A percentile compares a stretch with the other conserved stretches of the same genome.
phyloP scores from a whole-genome alignment of 2,797 vertebrate genomes.

The Potorous gilbertii region DNA sequence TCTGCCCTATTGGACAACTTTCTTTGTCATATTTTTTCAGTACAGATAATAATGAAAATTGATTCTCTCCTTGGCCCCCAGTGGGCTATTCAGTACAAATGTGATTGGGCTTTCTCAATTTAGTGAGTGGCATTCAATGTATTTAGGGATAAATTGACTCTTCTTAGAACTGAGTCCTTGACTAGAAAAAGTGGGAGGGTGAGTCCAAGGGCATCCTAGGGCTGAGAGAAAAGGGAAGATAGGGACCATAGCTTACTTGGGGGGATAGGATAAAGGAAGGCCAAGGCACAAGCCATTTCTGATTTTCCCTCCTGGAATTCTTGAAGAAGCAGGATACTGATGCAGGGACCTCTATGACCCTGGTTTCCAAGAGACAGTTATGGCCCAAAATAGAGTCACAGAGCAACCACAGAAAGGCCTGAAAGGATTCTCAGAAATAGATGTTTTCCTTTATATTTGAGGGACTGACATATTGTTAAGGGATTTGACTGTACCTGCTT shows the following conservation, averaged over 20 bases:
- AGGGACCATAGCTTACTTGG: not conserved
- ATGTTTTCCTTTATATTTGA: not conserved
- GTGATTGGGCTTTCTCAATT: constrained; percentile 48
- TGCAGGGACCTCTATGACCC: not conserved
- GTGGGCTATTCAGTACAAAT: constrained; percentile 51
- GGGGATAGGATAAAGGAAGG: not conserved
- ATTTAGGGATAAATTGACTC: constrained; percentile 31
- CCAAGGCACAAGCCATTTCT: not conserved
- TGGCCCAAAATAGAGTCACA: not conserved
- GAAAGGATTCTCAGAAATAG: not conserved
- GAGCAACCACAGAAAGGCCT: not conserved
- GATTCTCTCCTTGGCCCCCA: constrained; percentile 68
- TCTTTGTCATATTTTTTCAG: constrained; percentile 73
- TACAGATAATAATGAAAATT: constrained; percentile 73
- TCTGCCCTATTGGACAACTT: constrained; percentile 39
- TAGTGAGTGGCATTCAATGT: constrained; percentile 12
- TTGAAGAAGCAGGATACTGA: not conserved
- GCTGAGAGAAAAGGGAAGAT: not conserved
- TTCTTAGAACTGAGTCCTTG: constrained; percentile 47
- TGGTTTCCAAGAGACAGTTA: not conserved
- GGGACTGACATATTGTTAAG: not conserved
- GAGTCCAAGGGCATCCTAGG: not conserved
- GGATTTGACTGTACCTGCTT: not conserved
- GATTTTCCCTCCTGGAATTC: not conserved
- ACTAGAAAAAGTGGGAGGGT: not conserved